These are phyloP conservation scores for Augochlora pura DNA, from an alignment of 1,140 invertebrate species.

Conservation along the genomic window DNA sequence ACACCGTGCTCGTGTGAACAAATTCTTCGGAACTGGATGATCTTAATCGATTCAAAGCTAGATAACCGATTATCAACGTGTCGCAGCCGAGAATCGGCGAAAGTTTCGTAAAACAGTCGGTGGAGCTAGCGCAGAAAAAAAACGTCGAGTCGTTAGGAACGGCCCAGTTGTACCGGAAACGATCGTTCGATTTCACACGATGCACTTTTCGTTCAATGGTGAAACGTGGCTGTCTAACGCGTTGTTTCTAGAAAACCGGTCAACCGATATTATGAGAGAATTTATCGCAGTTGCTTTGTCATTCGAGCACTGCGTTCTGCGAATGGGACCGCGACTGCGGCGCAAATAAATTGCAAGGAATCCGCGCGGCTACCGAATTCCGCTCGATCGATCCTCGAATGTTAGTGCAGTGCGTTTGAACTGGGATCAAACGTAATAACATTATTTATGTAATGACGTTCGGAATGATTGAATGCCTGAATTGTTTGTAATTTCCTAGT, in stretches of 20 bases:
- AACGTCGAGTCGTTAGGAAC: neutral
- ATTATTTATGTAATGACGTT: too few relatives aligned
- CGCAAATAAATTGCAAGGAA: neutral
- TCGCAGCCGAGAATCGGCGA: neutral
- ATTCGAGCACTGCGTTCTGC: conserved; percentile 6
- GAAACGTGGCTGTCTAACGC: neutral
- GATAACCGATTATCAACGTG: neutral
- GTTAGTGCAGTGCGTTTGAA: neutral
- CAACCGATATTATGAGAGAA: conserved; percentile 36
- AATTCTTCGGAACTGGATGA: too few relatives aligned
- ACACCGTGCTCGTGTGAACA: neutral
- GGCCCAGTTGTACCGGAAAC: neutral
- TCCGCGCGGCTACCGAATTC: neutral
- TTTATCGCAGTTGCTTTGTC: conserved; percentile 37
- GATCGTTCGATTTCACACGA: conserved; percentile 1
- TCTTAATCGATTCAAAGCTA: too few relatives aligned
- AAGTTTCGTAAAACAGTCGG: neutral
- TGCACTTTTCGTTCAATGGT: conserved; percentile 13
- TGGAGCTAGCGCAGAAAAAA: too few relatives aligned
- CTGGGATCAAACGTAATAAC: neutral
- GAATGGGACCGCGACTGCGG: conserved; percentile 4
- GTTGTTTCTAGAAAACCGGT: conserved; percentile 50
- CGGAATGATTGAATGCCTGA: too few relatives aligned
- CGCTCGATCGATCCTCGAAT: neutral
- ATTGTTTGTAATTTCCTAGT: too few relatives aligned